phyloP scores from a whole-genome alignment of 2,113 vertebrate genomes.

The Neogale vison region DNA sequence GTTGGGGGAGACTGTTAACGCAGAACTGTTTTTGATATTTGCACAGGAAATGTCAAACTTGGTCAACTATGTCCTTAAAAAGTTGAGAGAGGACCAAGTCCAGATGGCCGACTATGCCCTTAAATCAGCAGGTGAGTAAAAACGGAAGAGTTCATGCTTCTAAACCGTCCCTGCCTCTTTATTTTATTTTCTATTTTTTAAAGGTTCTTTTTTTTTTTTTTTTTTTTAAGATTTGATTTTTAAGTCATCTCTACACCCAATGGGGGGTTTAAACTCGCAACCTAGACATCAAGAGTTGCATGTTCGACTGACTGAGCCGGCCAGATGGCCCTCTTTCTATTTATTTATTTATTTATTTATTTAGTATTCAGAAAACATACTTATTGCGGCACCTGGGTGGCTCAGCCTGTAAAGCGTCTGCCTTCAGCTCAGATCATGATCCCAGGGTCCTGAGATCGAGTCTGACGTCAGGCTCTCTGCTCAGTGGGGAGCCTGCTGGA shows the following conservation, averaged over 20 bases:
- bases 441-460: neutral
- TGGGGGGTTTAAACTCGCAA: neutral
- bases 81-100: constrained; percentile 67
- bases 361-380: neutral
- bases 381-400: neutral
- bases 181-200: neutral
- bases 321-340: neutral
- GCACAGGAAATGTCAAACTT: constrained; percentile 69
- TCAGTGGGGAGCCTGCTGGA: neutral
- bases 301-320: neutral
- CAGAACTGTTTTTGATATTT: neutral
- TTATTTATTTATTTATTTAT: neutral
- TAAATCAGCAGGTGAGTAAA: constrained; percentile 71
- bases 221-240: neutral
- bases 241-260: neutral
- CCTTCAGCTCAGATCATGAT: neutral
- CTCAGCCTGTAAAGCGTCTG: neutral
- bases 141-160: neutral
- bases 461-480: accelerated
- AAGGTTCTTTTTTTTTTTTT: neutral
- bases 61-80: constrained; percentile 72
- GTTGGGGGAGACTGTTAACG: neutral
- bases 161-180: neutral
- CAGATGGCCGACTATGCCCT: constrained; percentile 76
- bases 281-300: neutral